Conservation (phyloP, 2,888 invertebrate species). For the Drosophila meridiana region DNA sequence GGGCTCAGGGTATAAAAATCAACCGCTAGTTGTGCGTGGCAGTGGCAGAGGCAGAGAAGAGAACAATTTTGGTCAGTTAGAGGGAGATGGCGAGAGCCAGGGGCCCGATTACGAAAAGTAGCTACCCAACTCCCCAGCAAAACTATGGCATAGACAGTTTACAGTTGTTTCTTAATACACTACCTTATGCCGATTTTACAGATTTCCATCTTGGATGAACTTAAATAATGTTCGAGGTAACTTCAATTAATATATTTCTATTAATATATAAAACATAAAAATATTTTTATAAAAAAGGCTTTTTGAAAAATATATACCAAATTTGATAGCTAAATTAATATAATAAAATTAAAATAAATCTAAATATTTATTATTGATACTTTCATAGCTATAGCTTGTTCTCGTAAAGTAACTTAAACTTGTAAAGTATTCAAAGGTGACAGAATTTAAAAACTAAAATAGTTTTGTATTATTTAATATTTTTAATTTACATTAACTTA, state of each 20-base stretch:
- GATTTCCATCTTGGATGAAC: no score
- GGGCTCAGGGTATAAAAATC: constrained; percentile 7
- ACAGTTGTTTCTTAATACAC: constrained; percentile 62
- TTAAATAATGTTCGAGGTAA: not conserved
- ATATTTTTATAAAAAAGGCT: not conserved
- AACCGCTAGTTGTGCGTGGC: constrained; percentile 48
- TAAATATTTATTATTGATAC: not conserved
- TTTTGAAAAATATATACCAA: not conserved
- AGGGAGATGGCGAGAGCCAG: constrained; percentile 13
- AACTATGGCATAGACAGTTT: constrained; percentile 47
- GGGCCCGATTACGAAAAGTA: constrained; percentile 42
- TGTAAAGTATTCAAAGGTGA: no score
- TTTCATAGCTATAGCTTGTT: not conserved
- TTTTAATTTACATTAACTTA: no score
- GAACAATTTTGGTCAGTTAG: not conserved
- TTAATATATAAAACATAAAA: no score
- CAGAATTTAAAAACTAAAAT: no score
- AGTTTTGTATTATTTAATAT: not conserved
- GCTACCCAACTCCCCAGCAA: not conserved
- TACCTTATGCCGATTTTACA: not conserved
- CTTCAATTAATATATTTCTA: no score
- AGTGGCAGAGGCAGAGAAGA: constrained; percentile 8
- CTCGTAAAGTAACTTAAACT: no score
- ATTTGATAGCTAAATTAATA: not conserved
- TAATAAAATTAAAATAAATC: not conserved